Evolutionary conservation across 1,140 invertebrate species (phyloP), one percentile per base, ranked within the genome.

Genomic region (Galleria mellonella): DNA sequence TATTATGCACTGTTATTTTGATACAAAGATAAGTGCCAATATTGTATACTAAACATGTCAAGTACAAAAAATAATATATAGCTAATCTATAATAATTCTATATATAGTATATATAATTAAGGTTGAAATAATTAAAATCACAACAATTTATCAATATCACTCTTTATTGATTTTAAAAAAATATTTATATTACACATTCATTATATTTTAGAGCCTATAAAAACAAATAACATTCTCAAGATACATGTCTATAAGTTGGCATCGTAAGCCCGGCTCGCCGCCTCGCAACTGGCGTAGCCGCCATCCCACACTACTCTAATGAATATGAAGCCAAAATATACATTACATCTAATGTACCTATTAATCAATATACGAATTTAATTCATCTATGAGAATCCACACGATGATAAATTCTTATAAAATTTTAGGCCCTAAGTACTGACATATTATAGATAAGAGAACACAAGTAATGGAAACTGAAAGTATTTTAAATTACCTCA

Each of bases 111-210:
- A n/a, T n/a, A n/a, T n/a, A n/a, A n/a, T n/a, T n/a, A n/a, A n/a
- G n/a, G n/a, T n/a, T n/a, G n/a, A 6, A 23, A 23, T 3, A 23
- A 23, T 3, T 23, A 55, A 61, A 65, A 57, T 62, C 56, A 68
- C 41, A 47, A 29, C 37, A 61, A 15, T 33, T 17, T 59, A 61
- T 76, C 55, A 79, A 83, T 79, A 83, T 84, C 77, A 84, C 77
- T 82, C 77, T 82, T 84, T 84, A 82, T 76, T 84, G 67, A 72
- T 79, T 82, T 79, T 78, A 82, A 78, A 84, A 84, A 83, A 84
- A 81, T 83, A 83, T 69, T 73, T 72, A 73, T 83, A 75, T 81
- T 73, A 81, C 70, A 82, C 72, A 83, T 77, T 72, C 68, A 72
- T 78, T 66, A 68, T 53, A 64, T 72, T 23, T 72, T 72, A 74